Base-by-base conservation (phyloP, 2,113 vertebrate species). In the Phaetusa simplex region DNA sequence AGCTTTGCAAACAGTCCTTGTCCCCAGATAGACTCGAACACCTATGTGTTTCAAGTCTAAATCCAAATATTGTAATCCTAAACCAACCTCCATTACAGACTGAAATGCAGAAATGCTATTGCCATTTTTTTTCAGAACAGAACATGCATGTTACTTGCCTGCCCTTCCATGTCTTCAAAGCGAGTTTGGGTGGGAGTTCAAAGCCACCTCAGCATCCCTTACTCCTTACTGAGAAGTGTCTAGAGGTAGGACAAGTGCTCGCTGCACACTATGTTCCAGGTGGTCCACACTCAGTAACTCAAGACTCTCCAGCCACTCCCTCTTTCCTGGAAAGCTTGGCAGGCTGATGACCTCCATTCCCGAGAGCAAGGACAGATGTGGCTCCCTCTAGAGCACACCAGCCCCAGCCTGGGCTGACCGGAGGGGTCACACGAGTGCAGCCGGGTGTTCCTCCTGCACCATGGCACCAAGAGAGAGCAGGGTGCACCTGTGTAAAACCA, bases 281-380 rank as follows among this genome's bases (percentile, higher is more conserved):
- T 94, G 88, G 93, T 90, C 96, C 74, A 70, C 0, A 3, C 92
- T 90, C 78, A 7, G 78, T 9, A 91, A 69, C 52, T 67, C 79
- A 34, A 94, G 74, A 34, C 69, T 93, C 64, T 27, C 36, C 23
- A 0, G 97, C 95, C 95, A 95, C 96, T 96, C 97, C 97, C 93
- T 95, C 95, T 96, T 97, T 97, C 97, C 95, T 97, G 92, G 92
- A 97, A 97, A 96, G 88, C 91, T 18, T 92, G 55, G 45, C 79
- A 95, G 52, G 55, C 42, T 80, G 67, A 49, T 92, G 87, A 87
- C 93, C 91, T 97, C 94, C 70, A 36, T 53, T 71, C 29, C 3
- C 0, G 64, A 61, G 23, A 95, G 55, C 77, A 97, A 97, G 95
- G 96, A 66, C 82, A 96, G 86, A 92, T 86, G 78, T 69, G 67